Evolutionary conservation across 2,888 invertebrate species (phyloP), one percentile per base, ranked within the genome.

Genomic region (Habroteleia sp.): DNA sequence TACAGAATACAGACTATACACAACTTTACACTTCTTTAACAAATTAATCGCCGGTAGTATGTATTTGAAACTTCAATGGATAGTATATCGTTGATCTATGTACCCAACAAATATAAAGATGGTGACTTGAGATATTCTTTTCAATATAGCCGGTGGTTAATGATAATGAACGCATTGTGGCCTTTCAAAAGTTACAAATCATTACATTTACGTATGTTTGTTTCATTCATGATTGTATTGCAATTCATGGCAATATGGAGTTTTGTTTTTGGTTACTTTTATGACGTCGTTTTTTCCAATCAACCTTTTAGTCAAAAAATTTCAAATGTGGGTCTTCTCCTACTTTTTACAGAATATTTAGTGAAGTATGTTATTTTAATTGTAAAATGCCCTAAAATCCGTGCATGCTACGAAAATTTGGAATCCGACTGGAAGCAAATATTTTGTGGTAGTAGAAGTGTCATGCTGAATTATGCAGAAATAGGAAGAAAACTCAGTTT

Each of bases 341-440:
- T 10, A 4, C 10, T 54, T n/a, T 14, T 39, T 3, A 6, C 4
- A 4, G 54, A 27, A 2, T 44, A 35, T 10, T 1, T 35, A 0
- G 5, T 58, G 1, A 58, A 58, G 5, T 44, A 58, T n/a, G 4
- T 44, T 1, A 14, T 35, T 14, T 10, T 35, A 3, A 2, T 44
- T 7, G 3, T 25, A 4, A 20, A 44, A 11, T 7, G 39, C 11
- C 2, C 13, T 1, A 13, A 35, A 13, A 23, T 58, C n/a, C 20
- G 14, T 7, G 13, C 20, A 4, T 60, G 60, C 7, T 37, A 35
- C 5, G 17, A 60, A 16, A 11, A 37, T 17, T 8, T 60, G n/a
- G 37, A 46, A 16, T 37, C 25, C 16, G 16, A 46, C 13, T 60
- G 60, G 60, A 16, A 44, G 4, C 16, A 27, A 16, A 37, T 60